Conservation (phyloP, 2,113 vertebrate genomes). For the Scartelaos histophorus region DNA sequence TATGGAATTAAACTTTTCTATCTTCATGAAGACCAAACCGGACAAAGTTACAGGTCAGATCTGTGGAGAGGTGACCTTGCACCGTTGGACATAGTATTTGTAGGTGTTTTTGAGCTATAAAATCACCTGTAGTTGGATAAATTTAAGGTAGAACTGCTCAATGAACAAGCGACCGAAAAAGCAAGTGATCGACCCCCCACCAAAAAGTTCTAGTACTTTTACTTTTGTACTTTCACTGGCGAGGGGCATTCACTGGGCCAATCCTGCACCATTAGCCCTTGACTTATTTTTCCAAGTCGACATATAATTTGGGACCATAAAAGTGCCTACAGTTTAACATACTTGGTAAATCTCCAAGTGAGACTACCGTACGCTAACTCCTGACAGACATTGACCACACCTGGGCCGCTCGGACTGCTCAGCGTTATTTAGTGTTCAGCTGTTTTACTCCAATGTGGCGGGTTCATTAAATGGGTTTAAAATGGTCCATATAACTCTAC, state of each 20-base stretch:
- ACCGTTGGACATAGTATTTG: no score
- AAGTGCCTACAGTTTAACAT: conserved; percentile 62
- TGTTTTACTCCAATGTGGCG: conserved; percentile 40
- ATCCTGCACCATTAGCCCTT: conserved; percentile 36
- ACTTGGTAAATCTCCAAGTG: conserved; percentile 64
- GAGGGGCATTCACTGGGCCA: conserved; percentile 36
- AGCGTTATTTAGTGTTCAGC: conserved; percentile 51
- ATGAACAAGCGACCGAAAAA: no score
- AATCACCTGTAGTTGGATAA: no score
- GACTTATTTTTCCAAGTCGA: conserved; percentile 56
- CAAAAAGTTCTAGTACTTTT: no score
- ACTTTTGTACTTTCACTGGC: no score
- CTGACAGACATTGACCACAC: conserved; percentile 65
- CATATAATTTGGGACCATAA: conserved; percentile 61
- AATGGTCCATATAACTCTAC: conserved; percentile 18
- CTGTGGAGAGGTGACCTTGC: no score
- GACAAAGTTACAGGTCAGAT: no score
- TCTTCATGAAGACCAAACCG: no score
- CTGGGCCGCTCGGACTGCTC: conserved; percentile 52
- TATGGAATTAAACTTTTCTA: no score
- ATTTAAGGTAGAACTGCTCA: no score
- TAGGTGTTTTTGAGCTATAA: no score
- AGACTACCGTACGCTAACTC: conserved; percentile 29
- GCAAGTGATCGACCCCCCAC: no score
- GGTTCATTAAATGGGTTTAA: conserved; percentile 48